phyloP scores from a whole-genome alignment of 2,797 vertebrate genomes.

The Epinephelus awoara region DNA sequence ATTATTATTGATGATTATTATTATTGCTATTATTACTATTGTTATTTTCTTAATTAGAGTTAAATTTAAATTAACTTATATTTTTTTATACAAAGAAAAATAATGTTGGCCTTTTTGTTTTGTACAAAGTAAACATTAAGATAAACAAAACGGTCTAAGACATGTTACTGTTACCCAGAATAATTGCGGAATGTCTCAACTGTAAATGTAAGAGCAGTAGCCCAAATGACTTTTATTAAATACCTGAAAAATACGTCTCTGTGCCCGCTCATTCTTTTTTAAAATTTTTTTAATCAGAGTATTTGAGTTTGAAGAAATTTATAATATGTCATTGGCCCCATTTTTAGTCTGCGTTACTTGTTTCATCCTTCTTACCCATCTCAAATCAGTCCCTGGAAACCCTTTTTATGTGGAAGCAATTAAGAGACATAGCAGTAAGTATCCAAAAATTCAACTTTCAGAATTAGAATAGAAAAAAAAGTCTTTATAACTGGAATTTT shows the following conservation, averaged over 20 bases:
- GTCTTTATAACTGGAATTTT: no score
- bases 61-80: conserved; percentile 92
- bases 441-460: no score
- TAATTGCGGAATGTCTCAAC: conserved; percentile 87
- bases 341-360: neutral
- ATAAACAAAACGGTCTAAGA: conserved; percentile 83
- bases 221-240: conserved; percentile 90
- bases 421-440: no score
- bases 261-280: conserved; percentile 36
- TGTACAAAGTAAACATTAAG: conserved; percentile 88
- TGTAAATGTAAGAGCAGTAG: conserved; percentile 88
- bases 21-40: conserved; percentile 86
- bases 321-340: neutral
- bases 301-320: neutral
- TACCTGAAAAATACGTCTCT: conserved; percentile 77
- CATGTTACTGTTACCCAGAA: conserved; percentile 86
- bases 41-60: conserved; percentile 91
- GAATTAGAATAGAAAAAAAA: no score
- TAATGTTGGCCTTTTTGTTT: conserved; percentile 88
- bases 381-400: no score
- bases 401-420: no score
- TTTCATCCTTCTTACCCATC: no score
- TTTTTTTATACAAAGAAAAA: conserved; percentile 87
- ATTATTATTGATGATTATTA: conserved; percentile 75
- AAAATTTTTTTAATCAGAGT: neutral